phyloP scores from a whole-genome alignment of 2,113 vertebrate species.

The Oenanthe oenanthe region DNA sequence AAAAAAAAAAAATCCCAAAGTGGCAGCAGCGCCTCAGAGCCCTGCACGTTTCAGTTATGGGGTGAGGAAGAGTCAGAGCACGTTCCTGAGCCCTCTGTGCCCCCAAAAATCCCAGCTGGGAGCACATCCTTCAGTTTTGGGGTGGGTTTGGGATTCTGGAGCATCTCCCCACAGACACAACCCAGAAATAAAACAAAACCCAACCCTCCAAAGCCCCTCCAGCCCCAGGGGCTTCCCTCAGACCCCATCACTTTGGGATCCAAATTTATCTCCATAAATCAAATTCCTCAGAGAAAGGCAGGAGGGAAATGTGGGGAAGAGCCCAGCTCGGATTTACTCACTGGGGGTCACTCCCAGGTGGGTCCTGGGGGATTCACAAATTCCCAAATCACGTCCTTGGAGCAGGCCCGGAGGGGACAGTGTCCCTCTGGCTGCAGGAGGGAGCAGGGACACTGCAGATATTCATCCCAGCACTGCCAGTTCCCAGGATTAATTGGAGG shows the following conservation, averaged over 20 bases:
- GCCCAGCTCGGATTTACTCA: slow-evolving; percentile 67
- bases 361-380: slow-evolving; percentile 31
- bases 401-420: not conserved
- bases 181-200: not conserved
- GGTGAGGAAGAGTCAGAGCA: not conserved
- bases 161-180: not conserved
- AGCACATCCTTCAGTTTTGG: too few relatives aligned
- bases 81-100: not conserved
- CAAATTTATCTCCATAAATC: slow-evolving; percentile 77
- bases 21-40: not conserved
- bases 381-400: slow-evolving; percentile 36
- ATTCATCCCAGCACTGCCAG: not conserved
- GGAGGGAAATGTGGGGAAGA: slow-evolving; percentile 66
- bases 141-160: not conserved
- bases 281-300: slow-evolving; percentile 72
- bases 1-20: accelerated
- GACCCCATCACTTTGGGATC: slow-evolving; percentile 68
- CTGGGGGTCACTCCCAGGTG: slow-evolving; percentile 73
- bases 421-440: not conserved
- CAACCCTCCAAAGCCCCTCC: not conserved
- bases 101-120: not conserved
- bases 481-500: not conserved
- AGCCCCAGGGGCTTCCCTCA: slow-evolving; percentile 54
- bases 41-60: accelerated
- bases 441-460: not conserved